Base-by-base conservation (phyloP, 1,140 invertebrate species). In the Penaeus vannamei region DNA sequence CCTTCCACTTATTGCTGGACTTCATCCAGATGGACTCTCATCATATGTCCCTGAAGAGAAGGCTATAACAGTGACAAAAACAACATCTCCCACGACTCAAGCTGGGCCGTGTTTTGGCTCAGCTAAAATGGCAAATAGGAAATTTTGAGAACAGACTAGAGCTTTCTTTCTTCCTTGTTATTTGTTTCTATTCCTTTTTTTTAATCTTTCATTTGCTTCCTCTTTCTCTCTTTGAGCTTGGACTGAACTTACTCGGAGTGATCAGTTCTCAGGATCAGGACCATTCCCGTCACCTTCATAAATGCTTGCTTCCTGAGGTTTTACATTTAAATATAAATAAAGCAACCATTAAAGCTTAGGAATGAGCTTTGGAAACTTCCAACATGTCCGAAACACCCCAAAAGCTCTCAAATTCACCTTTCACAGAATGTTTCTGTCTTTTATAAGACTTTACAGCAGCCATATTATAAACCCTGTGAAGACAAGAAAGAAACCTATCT, bases 51-150 rank as follows among this genome's bases (percentile, higher is more conserved):
- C 60, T 62, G 26, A 36, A 42, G 61, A 61, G 76, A 88, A 88
- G 86, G 81, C 81, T 76, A 88, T 66, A 84, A 88, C 86, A 84
- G 29, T 88, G 80, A 88, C 86, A 88, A 88, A 59, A 87, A 86
- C 61, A 69, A 87, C 79, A 62, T 36, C 46, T 42, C 46, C 76
- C 61, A 66, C 42, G 32, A 79, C 66, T 77, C 53, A 36, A 76
- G 22, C 66, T 77, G 72, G 29, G 72, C 66, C 72, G 42, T 86
- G 77, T 26, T 8, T 72, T 59, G 32, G 72, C 84, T 53, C 46
- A 76, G 72, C 53, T 53, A 53, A 53, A 53, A 53, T 53, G 53
- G 53, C 53, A 53, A 53, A 14, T 53, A 53, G 53, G 53, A 53
- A 80, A 72, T 69, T 32, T 26, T 66, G 53, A 69, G 53, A 53